phyloP scores from a whole-genome alignment of 2,113 vertebrate species.

The Ardeotis arabs region DNA sequence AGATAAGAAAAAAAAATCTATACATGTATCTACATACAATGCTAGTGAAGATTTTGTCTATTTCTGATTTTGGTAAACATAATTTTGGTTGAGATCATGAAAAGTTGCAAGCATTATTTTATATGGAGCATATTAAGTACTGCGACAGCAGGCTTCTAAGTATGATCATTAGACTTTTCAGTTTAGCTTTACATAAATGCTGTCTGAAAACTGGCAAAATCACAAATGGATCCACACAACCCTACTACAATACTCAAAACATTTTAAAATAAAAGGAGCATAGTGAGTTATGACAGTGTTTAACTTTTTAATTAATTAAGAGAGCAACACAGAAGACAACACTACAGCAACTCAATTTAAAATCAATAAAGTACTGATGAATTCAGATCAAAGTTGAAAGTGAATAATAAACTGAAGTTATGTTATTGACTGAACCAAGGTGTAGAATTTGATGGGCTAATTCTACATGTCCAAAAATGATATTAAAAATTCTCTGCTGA shows the following conservation, averaged over 20 bases:
- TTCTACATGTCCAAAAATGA: not conserved
- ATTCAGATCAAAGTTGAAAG: constrained; percentile 54
- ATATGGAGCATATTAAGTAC: not conserved
- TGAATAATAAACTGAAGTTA: constrained; percentile 51
- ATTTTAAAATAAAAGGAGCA: not conserved
- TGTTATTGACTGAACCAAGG: not conserved
- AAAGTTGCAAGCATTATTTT: not conserved
- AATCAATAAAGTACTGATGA: constrained; percentile 54
- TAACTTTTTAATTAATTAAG: constrained; percentile 55
- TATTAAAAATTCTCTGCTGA: not conserved
- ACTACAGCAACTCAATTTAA: constrained; percentile 34
- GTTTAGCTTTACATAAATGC: not conserved
- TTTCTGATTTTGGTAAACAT: not conserved
- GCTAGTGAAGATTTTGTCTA: not conserved
- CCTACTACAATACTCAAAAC: not conserved
- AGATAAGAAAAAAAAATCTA: not conserved
- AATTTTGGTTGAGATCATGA: not conserved
- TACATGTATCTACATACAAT: not conserved
- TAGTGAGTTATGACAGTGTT: constrained; percentile 10
- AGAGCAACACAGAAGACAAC: constrained; percentile 25
- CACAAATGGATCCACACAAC: not conserved
- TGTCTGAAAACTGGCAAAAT: not conserved
- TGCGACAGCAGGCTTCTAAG: not conserved
- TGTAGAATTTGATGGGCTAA: constrained; percentile 27
- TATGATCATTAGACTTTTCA: not conserved